Evolutionary conservation across 2,797 vertebrate genomes (phyloP).

Genomic region (Gallirallus australis): DNA sequence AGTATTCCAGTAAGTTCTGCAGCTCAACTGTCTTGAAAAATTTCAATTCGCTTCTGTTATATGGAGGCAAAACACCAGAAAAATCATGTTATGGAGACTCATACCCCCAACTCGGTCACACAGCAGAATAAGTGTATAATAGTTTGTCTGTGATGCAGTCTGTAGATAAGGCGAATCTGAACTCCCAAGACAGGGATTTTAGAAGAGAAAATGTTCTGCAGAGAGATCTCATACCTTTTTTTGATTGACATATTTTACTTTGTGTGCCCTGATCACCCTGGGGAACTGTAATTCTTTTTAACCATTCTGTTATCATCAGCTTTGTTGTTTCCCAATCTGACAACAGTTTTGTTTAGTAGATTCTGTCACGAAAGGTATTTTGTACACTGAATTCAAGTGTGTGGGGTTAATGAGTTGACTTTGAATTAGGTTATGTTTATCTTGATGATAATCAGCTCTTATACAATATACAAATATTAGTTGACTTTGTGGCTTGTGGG

Average conservation of each 20-base stretch:
- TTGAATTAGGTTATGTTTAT: background rate
- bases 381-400: background rate
- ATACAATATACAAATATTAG: background rate
- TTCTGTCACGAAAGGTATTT: background rate
- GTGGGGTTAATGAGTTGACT: background rate
- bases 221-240: background rate
- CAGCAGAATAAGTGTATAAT: background rate
- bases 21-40: background rate
- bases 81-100: background rate
- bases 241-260: background rate
- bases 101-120: fast-evolving
- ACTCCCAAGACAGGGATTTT: background rate
- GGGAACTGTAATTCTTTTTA: background rate
- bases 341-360: background rate
- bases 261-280: background rate
- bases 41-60: background rate
- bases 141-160: background rate
- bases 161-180: background rate
- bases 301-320: background rate
- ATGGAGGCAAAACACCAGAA: background rate
- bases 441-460: background rate
- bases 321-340: background rate
- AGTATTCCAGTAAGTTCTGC: background rate
- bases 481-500: background rate
- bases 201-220: background rate